These are phyloP conservation scores for Pollimyrus isidori DNA, from an alignment of 2,113 vertebrate genomes.

Conservation along the genomic window DNA sequence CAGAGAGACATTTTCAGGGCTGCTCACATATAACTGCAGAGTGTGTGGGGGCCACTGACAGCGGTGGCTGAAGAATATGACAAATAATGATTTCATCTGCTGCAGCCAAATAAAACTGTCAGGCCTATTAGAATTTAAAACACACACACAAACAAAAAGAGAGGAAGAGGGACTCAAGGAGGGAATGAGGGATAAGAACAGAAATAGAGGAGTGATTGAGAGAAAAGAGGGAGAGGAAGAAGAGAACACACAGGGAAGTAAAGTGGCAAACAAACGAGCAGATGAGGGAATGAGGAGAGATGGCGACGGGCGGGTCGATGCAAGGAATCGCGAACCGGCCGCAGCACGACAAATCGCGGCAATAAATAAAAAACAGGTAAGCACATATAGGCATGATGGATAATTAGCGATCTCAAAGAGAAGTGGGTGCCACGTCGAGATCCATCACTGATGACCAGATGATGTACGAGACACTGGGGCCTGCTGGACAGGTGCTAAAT, in stretches of 20 bases:
- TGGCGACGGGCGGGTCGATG: not conserved
- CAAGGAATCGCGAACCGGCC: not conserved
- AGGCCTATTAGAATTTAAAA: constrained; percentile 41
- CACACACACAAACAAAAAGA: not conserved
- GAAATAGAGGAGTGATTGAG: constrained; percentile 1
- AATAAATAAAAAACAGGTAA: constrained; percentile 10
- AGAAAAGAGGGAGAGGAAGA: not conserved
- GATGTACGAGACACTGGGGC: not conserved
- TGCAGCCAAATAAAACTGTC: constrained; percentile 40
- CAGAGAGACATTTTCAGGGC: constrained; percentile 35
- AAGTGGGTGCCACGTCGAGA: not conserved
- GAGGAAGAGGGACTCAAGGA: not conserved
- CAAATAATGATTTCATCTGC: constrained; percentile 48
- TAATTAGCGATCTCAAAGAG: not conserved
- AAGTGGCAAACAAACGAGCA: not conserved
- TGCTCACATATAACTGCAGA: constrained; percentile 32
- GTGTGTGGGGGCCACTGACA: constrained; percentile 24
- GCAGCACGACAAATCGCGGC: not conserved
- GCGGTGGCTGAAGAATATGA: constrained; percentile 37
- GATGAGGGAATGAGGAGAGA: not conserved
- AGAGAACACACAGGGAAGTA: not conserved
- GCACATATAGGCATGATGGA: not conserved
- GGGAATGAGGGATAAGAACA: constrained; percentile 2
- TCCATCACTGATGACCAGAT: not conserved
- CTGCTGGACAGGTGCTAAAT: not conserved